Evolutionary conservation across 2,888 invertebrate genomes (phyloP), one percentile per base, ranked within the genome.

Genomic region (Leptinotarsa haldemani): DNA sequence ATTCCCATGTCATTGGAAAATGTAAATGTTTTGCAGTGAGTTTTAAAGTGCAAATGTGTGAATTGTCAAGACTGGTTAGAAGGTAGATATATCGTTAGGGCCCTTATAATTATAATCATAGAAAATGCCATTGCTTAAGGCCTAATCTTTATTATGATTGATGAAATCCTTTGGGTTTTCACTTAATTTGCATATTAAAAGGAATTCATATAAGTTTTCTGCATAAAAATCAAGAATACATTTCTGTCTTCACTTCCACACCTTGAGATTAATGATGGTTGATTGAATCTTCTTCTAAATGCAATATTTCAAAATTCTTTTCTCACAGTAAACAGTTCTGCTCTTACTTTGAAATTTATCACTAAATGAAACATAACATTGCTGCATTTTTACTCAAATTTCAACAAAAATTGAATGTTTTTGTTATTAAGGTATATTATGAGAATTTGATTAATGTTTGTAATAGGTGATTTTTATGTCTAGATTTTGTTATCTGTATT

Each of bases 1-100:
- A 67, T 72, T 67, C 46, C 67, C 70, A 63, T 68, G 70, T 71
- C 56, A 46, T 66, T 48, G 53, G 64, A 58, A 71, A 73, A 66
- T 18, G 20, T 56, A 12, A 22, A 68, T 56, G 46, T 56, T 68
- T 70, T 72, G 70, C 46, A 65, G 73, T 78, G 65, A 68, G 50
- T 70, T 65, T 46, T 79, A 78, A 82, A 84, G 84, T 84, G 85
- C 84, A 86, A 84, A 85, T 85, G 86, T 83, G 85, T 86, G 86
- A 86, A 85, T 84, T 81, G 82, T 85, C 83, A 87, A 87, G 87
- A 87, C 87, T 87, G 87, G 86, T 85, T 87, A 87, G 86, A 52
- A 78, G 77, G 73, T 82, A 83, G 82, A 73, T 69, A 71, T 70
- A 64, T 67, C 46, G 53, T 70, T 70, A 56, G 56, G 46, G 22